These are phyloP conservation scores for Notarius lentiginosus DNA, from an alignment of 2,113 vertebrate genomes.

Conservation along the genomic window DNA sequence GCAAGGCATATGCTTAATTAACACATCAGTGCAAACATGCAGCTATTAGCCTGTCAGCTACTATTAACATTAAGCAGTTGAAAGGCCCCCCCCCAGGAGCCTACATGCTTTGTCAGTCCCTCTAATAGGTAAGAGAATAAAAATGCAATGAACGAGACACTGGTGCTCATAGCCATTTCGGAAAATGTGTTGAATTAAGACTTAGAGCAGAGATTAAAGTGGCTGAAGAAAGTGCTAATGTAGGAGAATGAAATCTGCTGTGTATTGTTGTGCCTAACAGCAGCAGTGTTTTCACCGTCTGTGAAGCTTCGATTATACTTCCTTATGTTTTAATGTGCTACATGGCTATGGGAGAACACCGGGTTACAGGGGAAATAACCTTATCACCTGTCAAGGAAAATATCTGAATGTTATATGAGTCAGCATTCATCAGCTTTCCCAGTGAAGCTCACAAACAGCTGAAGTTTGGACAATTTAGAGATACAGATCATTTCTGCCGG, in stretches of 20 bases:
- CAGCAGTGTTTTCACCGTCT: not conserved
- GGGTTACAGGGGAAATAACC: not conserved
- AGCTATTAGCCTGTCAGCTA: slow-evolving; percentile 49
- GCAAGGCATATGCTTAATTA: slow-evolving; percentile 42
- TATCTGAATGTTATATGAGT: slow-evolving; percentile 12
- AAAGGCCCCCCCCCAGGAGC: slow-evolving; percentile 35
- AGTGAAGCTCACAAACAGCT: not conserved
- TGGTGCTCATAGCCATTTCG: not conserved
- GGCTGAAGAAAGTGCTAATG: not conserved
- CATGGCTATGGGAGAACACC: slow-evolving; percentile 21
- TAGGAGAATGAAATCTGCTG: not conserved
- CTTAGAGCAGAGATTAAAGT: not conserved
- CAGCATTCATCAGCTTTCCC: slow-evolving; percentile 13
- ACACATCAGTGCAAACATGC: slow-evolving; percentile 35
- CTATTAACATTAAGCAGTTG: slow-evolving; percentile 37
- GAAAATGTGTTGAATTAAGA: slow-evolving; percentile 12
- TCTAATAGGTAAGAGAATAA: not conserved
- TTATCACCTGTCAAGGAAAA: slow-evolving; percentile 23
- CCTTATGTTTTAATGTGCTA: not conserved
- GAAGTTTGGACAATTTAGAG: not conserved
- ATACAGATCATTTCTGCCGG: too few species aligned
- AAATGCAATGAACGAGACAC: slow-evolving; percentile 9
- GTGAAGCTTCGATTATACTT: not conserved
- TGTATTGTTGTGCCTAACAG: not conserved
- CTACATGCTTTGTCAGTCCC: slow-evolving; percentile 24